Evolutionary conservation across 2,113 vertebrate species (phyloP).

Genomic region (Crotalus helleri): DNA sequence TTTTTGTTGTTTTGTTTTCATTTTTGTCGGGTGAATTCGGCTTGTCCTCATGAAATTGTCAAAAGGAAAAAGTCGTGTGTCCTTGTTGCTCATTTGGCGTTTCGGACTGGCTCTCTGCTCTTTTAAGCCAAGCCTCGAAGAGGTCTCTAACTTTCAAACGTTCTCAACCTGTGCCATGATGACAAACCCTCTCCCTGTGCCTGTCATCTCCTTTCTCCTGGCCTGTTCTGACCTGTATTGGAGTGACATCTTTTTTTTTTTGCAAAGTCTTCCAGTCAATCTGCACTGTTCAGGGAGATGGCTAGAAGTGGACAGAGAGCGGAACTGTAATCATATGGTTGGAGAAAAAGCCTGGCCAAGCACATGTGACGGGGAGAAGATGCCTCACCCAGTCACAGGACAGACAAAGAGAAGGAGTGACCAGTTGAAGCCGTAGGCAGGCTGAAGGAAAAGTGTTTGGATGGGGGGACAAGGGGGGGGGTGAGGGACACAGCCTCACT

Average conservation of each 20-base stretch:
- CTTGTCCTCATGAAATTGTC: too few relatives aligned
- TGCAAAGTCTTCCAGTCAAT: not conserved
- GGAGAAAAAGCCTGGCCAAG: not conserved
- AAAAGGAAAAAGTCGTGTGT: too few relatives aligned
- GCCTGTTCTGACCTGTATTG: not conserved
- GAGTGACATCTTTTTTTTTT: not conserved
- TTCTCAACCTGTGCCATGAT: not conserved
- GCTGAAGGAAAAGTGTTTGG: not conserved
- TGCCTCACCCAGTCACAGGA: slow-evolving; percentile 10
- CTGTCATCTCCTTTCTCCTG: not conserved
- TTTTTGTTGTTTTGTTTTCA: too few relatives aligned
- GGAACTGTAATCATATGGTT: not conserved
- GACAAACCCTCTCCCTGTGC: not conserved
- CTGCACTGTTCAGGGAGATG: not conserved
- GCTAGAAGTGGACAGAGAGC: not conserved
- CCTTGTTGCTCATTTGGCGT: not conserved
- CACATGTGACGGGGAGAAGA: not conserved
- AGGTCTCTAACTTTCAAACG: not conserved
- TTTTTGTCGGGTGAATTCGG: too few relatives aligned
- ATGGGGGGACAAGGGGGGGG: not conserved
- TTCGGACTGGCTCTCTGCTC: not conserved
- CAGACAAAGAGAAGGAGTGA: not conserved
- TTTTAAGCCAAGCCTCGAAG: not conserved
- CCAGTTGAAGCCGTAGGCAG: not conserved
- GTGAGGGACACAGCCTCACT: accelerated